Evolutionary conservation across 1,140 invertebrate genomes (phyloP), one percentile per base, ranked within the genome.

Genomic region (Drosophila mayri): DNA sequence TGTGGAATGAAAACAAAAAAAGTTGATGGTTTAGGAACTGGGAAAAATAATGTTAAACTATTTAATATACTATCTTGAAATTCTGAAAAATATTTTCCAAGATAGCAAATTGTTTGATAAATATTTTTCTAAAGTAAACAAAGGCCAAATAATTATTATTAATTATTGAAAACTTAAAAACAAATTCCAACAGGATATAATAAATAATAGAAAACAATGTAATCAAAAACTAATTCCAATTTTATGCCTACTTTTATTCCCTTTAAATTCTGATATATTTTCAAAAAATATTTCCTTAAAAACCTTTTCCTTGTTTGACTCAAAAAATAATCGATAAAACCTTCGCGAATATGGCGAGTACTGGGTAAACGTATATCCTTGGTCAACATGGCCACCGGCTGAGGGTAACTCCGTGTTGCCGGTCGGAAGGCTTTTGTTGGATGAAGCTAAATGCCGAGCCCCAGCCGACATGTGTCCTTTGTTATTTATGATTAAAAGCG

Each of bases 401-500:
- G 61, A 41, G 74, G 61, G 59, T 52, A 64, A 75, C 58, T 63
- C 59, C 59, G 22, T 37, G 68, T 43, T 71, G 61, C 41, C 32
- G 71, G 59, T 37, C 77, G 60, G 66, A 77, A 76, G 70, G 82
- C 79, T 86, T 84, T 86, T 86, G 75, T 68, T 81, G 71, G 78
- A 41, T 85, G 49, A 88, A 87, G 83, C 85, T 88, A 88, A 87
- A 87, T 73, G 83, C 71, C 65, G 64, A 68, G 72, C 61, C 76
- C 61, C 81, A 65, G 62, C 83, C 66, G 84, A 74, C 85, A 87
- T 88, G 84, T 87, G 84, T 79, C 84, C 84, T 88, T 87, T 87
- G 84, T 87, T 87, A 87, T 87, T 87, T 87, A 87, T 87, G 84
- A 87, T 88, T 87, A 87, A 87, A 87, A 87, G 84, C 84, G 84